A percentile compares a stretch with the other conserved stretches of the same genome.
Conservation (phyloP, 2,888 invertebrate genomes). For the Cotesia congregata region DNA sequence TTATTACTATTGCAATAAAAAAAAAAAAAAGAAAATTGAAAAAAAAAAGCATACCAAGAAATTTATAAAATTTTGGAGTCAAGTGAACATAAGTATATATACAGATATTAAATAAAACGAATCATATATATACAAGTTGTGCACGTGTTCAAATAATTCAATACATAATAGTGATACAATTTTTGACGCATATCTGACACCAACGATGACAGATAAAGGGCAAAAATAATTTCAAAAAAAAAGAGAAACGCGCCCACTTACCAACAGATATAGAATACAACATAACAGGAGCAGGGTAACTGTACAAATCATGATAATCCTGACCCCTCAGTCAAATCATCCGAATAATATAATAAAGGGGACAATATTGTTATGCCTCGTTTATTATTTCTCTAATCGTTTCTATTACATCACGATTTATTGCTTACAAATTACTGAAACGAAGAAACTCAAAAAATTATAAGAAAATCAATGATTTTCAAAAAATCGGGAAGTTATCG, state of each 20-base stretch:
- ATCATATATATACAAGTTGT: not conserved
- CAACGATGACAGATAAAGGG: conserved; percentile 18
- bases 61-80: too few relatives aligned
- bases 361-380: not conserved
- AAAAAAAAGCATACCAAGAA: too few relatives aligned
- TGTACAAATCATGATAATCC: not conserved
- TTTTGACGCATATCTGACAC: conserved; percentile 2
- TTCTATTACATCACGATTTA: not conserved
- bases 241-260: not conserved
- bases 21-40: too few relatives aligned
- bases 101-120: not conserved
- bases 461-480: too few relatives aligned
- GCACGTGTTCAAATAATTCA: conserved; percentile 6
- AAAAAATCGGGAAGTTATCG: too few relatives aligned
- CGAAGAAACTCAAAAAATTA: too few relatives aligned
- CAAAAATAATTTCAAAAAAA: not conserved
- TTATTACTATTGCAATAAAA: too few relatives aligned
- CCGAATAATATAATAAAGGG: not conserved
- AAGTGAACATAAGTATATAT: too few relatives aligned
- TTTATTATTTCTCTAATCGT: not conserved
- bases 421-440: not conserved
- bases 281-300: not conserved
- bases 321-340: not conserved
- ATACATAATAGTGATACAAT: not conserved
- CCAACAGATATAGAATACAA: not conserved